Evolutionary conservation across 2,113 vertebrate species (phyloP).

Genomic region (Vicugna pacos): DNA sequence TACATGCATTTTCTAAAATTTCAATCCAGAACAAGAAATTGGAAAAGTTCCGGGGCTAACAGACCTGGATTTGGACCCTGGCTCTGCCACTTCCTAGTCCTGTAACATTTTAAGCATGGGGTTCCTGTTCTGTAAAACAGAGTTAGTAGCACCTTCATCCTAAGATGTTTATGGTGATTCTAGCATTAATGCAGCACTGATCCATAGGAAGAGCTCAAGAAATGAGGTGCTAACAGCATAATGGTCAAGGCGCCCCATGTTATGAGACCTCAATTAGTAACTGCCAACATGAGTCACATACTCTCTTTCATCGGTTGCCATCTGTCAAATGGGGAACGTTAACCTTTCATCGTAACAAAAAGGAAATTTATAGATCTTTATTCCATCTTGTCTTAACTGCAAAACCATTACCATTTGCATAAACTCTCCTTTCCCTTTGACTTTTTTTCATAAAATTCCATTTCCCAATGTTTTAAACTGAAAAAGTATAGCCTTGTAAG

Average conservation of each 20-base stretch:
- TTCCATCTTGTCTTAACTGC: neutral
- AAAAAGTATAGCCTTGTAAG: neutral
- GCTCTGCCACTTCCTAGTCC: neutral
- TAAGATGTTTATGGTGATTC: neutral
- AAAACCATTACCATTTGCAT: constrained; percentile 6
- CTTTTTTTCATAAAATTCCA: neutral
- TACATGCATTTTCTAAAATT: neutral
- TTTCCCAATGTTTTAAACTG: neutral
- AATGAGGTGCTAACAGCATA: neutral
- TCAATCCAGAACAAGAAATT: neutral
- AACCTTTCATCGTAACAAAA: constrained; percentile 43
- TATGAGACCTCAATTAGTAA: neutral
- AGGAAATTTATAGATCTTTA: neutral
- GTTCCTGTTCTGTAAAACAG: neutral
- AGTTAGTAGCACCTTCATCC: neutral
- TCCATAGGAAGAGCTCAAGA: neutral
- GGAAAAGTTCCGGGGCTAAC: neutral
- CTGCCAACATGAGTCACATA: neutral
- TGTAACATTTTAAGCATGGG: neutral
- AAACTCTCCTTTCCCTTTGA: neutral
- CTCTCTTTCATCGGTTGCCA: neutral
- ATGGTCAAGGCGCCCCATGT: neutral
- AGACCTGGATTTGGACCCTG: neutral
- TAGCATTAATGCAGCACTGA: neutral
- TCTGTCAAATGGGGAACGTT: neutral